These are phyloP conservation scores for Gymnothorax javanicus DNA, from an alignment of 2,797 vertebrate genomes.

Conservation along the genomic window DNA sequence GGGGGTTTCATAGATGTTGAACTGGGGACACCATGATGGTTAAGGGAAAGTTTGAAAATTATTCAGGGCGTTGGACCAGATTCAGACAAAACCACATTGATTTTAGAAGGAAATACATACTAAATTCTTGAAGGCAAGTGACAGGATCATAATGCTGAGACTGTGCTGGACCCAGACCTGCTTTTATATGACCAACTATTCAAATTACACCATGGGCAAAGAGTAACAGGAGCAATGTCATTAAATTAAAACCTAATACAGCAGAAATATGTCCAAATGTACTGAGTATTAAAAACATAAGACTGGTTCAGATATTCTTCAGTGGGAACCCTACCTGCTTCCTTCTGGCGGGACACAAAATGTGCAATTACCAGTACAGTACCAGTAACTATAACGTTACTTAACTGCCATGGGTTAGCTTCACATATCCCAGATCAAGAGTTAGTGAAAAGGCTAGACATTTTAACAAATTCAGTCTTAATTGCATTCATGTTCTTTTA, in stretches of 20 bases:
- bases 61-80: not conserved
- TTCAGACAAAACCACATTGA: not conserved
- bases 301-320: not conserved
- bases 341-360: not conserved
- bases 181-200: not conserved
- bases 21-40: not conserved
- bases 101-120: not conserved
- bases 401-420: not conserved
- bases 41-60: not conserved
- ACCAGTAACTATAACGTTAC: not conserved
- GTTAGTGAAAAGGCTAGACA: not conserved
- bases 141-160: not conserved
- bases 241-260: constrained; percentile 21
- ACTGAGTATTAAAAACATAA: constrained; percentile 6
- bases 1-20: no score
- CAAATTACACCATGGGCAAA: constrained; percentile 1
- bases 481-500: not conserved
- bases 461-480: not conserved
- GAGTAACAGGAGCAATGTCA: not conserved
- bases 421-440: not conserved
- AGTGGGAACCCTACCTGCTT: not conserved
- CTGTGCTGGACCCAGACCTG: not conserved
- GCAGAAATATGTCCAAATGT: not conserved
- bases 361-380: not conserved
- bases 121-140: not conserved